Evolutionary conservation across 2,888 invertebrate species (phyloP).

Genomic region (Drosophila tanythrix): DNA sequence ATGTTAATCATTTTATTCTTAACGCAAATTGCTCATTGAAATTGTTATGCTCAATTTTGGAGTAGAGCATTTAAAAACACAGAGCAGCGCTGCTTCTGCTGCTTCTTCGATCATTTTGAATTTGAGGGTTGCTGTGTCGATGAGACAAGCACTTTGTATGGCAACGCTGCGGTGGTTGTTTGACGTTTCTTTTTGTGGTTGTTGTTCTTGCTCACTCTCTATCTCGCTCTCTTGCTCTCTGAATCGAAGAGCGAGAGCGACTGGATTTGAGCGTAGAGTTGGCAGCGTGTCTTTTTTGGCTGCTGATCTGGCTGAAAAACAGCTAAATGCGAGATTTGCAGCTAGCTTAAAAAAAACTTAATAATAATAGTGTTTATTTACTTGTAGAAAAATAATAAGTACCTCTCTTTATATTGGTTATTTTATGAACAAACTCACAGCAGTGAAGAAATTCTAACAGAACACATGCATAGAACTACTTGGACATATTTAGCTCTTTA

Average conservation of each 20-base stretch:
- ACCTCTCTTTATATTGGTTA: background rate
- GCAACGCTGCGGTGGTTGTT: constrained; percentile 72
- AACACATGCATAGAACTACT: background rate
- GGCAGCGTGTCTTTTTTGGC: constrained; percentile 1
- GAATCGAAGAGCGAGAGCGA: constrained; percentile 5
- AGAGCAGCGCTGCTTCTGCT: constrained; percentile 21
- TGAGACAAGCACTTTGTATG: constrained; percentile 29
- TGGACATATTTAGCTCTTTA: background rate
- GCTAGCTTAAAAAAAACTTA: background rate
- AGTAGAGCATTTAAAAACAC: constrained; percentile 46
- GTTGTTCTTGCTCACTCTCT: constrained; percentile 34
- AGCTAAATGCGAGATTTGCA: background rate
- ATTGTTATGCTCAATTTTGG: background rate
- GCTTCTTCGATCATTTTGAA: constrained; percentile 51
- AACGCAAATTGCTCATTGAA: constrained; percentile 4
- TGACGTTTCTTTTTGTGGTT: constrained; percentile 66
- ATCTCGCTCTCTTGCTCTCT: constrained; percentile 12
- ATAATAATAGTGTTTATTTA: background rate
- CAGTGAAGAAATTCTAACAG: background rate
- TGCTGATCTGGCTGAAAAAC: constrained; percentile 10
- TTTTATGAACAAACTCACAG: background rate
- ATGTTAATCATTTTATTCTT: too few species aligned
- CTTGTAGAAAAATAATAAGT: background rate
- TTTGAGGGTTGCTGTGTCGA: constrained; percentile 61
- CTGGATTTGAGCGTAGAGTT: constrained; percentile 25